Conservation (phyloP, 2,797 vertebrate genomes). For the Pipistrellus kuhlii region DNA sequence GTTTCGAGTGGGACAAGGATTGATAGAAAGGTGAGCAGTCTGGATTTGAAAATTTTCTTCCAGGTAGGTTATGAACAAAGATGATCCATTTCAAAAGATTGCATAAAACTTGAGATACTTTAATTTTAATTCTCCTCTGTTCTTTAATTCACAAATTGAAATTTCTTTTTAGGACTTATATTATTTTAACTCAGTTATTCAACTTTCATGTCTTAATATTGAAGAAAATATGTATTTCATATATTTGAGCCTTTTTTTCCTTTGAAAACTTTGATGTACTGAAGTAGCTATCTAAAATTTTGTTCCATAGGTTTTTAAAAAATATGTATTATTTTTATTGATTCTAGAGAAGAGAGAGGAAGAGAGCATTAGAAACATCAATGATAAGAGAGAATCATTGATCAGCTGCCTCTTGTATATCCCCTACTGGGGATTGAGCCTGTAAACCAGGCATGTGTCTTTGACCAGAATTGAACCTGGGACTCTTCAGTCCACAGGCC, state of each 20-base stretch:
- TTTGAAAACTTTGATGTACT: background rate
- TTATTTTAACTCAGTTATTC: constrained; percentile 43
- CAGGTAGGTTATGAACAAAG: constrained; percentile 76
- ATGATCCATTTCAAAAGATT: constrained; percentile 60
- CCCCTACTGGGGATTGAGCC: too few species aligned
- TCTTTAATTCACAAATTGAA: constrained; percentile 50
- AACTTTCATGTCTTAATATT: constrained; percentile 48
- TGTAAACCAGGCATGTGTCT: too few species aligned
- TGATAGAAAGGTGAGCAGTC: constrained; percentile 93
- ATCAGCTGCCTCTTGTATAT: too few species aligned
- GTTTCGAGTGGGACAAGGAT: constrained; percentile 95
- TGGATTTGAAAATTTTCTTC: constrained; percentile 78
- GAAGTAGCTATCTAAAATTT: constrained; percentile 30
- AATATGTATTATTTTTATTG: too few species aligned
- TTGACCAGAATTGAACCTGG: too few species aligned
- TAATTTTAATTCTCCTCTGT: constrained; percentile 46
- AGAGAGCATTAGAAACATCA: too few species aligned
- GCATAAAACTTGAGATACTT: constrained; percentile 42
- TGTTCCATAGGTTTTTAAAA: background rate
- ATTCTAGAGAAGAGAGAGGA: too few species aligned
- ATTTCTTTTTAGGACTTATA: constrained; percentile 28
- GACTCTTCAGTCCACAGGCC: too few species aligned
- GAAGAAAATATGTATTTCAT: constrained; percentile 46
- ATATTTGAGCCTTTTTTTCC: background rate
- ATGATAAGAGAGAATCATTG: too few species aligned